phyloP scores from a whole-genome alignment of 1,140 invertebrate genomes.

The Drosophila pachea region DNA sequence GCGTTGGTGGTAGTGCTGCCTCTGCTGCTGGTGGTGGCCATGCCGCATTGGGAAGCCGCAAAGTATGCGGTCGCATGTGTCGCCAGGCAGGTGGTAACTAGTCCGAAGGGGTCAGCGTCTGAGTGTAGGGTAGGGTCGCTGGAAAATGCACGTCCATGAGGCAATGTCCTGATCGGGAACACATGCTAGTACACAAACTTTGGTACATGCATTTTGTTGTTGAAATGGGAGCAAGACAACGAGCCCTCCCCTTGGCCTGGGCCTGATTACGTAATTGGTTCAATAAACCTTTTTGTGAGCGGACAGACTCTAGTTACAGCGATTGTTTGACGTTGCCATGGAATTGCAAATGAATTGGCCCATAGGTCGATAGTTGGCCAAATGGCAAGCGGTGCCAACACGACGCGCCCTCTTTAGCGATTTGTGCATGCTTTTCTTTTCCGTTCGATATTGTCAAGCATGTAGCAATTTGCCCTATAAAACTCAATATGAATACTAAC shows the following conservation, averaged over 20 bases:
- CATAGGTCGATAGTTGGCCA: conserved; percentile 49
- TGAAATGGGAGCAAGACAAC: conserved; percentile 14
- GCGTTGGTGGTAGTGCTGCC: neutral
- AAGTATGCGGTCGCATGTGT: conserved; percentile 67
- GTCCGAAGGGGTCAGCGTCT: conserved; percentile 56
- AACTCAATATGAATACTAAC: conserved; percentile 22
- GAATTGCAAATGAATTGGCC: conserved; percentile 33
- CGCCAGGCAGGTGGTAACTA: conserved; percentile 48
- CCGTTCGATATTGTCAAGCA: conserved; percentile 39
- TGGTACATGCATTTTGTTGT: conserved; percentile 4
- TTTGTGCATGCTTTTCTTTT: conserved; percentile 26
- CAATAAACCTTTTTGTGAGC: conserved; percentile 61
- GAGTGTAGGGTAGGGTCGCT: conserved; percentile 54
- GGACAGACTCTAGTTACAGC: conserved; percentile 36
- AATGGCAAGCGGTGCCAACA: conserved; percentile 18
- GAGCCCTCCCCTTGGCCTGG: conserved; percentile 11
- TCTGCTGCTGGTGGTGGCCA: conserved; percentile 8
- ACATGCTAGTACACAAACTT: conserved; percentile 36
- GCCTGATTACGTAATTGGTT: conserved; percentile 69
- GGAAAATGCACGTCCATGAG: conserved; percentile 59
- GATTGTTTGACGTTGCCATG: conserved; percentile 70
- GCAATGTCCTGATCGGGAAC: conserved; percentile 18
- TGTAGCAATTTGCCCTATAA: conserved; percentile 36
- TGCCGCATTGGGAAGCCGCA: conserved; percentile 62
- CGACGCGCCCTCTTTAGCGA: neutral